Conservation (phyloP, 2,113 vertebrate species). For the Pseudopodoces humilis region DNA sequence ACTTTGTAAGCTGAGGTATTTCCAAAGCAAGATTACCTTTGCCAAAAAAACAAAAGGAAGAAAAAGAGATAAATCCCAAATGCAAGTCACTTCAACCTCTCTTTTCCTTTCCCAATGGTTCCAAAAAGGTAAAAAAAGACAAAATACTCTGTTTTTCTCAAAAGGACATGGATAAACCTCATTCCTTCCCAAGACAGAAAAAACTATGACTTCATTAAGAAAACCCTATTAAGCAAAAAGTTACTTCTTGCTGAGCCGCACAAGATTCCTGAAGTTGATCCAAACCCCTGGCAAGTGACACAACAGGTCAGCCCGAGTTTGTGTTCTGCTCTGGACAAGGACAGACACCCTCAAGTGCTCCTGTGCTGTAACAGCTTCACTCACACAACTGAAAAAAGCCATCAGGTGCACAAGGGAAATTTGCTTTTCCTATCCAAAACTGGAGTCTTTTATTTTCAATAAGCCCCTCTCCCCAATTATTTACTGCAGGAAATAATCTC, state of each 20-base stretch:
- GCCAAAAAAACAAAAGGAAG: not conserved
- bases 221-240: not conserved
- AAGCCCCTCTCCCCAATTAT: not conserved
- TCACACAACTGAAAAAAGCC: not conserved
- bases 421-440: not conserved
- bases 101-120: not conserved
- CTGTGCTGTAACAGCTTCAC: not conserved
- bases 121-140: not conserved
- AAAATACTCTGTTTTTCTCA: not conserved
- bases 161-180: not conserved
- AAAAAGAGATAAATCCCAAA: not conserved
- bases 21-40: not conserved
- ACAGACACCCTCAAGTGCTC: not conserved
- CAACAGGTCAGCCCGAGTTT: not conserved
- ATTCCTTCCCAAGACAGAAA: not conserved
- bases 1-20: not conserved
- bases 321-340: not conserved
- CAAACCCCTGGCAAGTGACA: not conserved
- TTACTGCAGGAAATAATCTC: constrained; percentile 31
- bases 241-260: not conserved
- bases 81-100: not conserved
- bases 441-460: not conserved
- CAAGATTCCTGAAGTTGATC: not conserved
- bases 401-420: not conserved
- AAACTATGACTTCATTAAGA: not conserved